phyloP scores from a whole-genome alignment of 2,113 vertebrate genomes.

The Ariopsis seemanni region DNA sequence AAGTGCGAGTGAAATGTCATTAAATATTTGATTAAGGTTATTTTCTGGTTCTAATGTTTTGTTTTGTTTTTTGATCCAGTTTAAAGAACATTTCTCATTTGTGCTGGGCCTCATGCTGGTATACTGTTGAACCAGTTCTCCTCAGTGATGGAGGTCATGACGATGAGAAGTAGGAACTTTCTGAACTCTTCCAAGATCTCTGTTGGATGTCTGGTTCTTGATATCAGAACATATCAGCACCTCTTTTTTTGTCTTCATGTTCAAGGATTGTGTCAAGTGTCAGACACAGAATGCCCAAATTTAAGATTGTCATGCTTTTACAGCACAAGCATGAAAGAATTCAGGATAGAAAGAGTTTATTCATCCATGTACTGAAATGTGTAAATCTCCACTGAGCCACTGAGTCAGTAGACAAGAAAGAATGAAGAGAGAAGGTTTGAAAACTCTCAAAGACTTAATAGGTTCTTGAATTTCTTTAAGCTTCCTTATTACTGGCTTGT shows the following conservation, averaged over 20 bases:
- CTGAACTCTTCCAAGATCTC: slow-evolving; percentile 3
- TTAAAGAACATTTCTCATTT: not conserved
- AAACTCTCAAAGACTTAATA: not conserved
- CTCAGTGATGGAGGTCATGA: not conserved
- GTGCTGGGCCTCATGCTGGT: not conserved
- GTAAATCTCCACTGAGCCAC: not conserved
- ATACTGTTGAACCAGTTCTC: not conserved
- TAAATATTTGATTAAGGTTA: not conserved
- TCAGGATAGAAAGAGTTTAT: not conserved
- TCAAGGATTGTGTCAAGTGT: slow-evolving; percentile 23
- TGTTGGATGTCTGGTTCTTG: slow-evolving; percentile 43
- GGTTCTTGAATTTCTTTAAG: not conserved
- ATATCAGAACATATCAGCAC: slow-evolving; percentile 50
- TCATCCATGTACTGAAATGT: not conserved
- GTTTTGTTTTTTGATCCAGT: not conserved
- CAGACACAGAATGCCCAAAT: not conserved
- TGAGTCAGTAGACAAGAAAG: not conserved
- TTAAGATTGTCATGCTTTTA: not conserved
- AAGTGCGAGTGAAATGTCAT: not conserved
- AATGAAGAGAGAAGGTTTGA: not conserved
- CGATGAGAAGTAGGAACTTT: slow-evolving; percentile 30
- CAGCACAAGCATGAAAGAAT: slow-evolving; percentile 55
- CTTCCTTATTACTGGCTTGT: not conserved
- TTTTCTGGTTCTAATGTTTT: not conserved
- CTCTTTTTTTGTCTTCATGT: not conserved